phyloP scores from a whole-genome alignment of 1,140 invertebrate genomes.

The Eufriesea mexicana region DNA sequence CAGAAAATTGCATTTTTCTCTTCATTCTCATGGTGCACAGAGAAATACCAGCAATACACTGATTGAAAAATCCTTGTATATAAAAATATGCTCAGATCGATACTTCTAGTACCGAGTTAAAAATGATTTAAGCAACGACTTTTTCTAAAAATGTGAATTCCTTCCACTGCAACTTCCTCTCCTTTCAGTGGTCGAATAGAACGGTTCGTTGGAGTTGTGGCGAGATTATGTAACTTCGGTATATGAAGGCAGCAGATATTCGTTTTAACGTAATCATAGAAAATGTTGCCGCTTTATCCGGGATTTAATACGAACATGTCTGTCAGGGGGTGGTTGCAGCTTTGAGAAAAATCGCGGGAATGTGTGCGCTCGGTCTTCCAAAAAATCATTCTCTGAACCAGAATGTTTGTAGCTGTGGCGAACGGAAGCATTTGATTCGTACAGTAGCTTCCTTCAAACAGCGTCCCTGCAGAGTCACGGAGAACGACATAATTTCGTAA shows the following conservation, averaged over 20 bases:
- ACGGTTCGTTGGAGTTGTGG: background rate
- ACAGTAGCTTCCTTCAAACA: background rate
- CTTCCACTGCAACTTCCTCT: background rate
- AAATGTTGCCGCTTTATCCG: slow-evolving; percentile 26
- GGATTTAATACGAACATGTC: background rate
- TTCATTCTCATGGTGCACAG: too few relatives aligned
- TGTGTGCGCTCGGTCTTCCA: background rate
- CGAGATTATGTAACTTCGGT: background rate
- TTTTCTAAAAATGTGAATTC: slow-evolving; percentile 10
- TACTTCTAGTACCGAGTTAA: background rate
- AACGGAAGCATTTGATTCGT: background rate
- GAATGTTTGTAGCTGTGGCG: background rate
- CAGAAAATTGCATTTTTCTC: too few relatives aligned
- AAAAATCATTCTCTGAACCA: background rate
- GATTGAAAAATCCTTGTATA: too few relatives aligned
- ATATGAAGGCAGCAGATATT: slow-evolving; percentile 5
- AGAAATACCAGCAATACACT: too few relatives aligned
- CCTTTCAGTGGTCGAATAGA: background rate
- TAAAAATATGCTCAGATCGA: too few relatives aligned
- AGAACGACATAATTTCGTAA: background rate
- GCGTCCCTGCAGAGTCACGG: background rate
- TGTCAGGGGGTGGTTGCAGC: background rate
- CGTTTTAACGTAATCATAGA: slow-evolving; percentile 30
- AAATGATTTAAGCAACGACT: background rate
- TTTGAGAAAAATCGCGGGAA: slow-evolving; percentile 7